Conservation (phyloP, 2,113 vertebrate species). For the Oreochromis spilurus region DNA sequence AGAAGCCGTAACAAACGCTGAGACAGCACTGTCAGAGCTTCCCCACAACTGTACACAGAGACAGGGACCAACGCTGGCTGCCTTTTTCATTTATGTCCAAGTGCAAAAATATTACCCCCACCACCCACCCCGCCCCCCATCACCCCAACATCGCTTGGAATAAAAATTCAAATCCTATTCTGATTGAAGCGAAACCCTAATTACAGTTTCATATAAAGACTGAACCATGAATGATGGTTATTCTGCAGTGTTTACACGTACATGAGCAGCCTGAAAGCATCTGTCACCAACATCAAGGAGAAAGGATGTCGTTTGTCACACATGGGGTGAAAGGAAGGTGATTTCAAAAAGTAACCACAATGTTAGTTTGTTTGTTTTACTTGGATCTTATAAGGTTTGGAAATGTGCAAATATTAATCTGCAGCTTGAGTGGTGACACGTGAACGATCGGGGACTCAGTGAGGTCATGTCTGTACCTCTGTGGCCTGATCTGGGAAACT, state of each 20-base stretch:
- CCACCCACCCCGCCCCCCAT: not conserved
- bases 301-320: not conserved
- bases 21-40: not conserved
- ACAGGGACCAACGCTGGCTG: not conserved
- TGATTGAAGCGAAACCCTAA: not conserved
- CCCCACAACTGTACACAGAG: not conserved
- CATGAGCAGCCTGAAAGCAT: not conserved
- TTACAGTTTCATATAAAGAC: not conserved
- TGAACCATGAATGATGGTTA: not conserved
- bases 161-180: not conserved
- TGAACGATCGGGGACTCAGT: not conserved
- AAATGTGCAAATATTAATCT: not conserved
- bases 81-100: not conserved
- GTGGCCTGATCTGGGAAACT: not conserved
- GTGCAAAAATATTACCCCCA: not conserved
- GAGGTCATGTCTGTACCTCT: not conserved
- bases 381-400: not conserved
- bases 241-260: not conserved
- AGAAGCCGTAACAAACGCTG: not conserved
- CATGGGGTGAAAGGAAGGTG: not conserved
- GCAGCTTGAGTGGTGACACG: not conserved
- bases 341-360: not conserved
- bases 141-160: not conserved
- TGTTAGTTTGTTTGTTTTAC: not conserved
- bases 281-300: not conserved